A percentile compares a stretch with the other conserved stretches of the same genome.
phyloP scores from a whole-genome alignment of 1,140 invertebrate genomes.

The Zelostemma sp. region DNA sequence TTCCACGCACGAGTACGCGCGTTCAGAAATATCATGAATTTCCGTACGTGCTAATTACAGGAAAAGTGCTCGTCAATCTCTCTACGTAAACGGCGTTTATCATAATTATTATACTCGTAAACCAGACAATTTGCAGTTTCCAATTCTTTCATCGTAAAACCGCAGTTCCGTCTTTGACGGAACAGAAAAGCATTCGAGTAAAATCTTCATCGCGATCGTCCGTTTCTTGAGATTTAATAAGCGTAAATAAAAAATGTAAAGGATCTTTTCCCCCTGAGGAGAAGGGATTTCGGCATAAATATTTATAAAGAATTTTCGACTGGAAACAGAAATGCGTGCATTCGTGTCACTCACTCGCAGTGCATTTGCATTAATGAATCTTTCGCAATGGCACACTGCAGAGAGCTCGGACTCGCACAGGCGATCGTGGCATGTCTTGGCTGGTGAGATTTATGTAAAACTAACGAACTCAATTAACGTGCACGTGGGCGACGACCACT shows the following conservation, averaged over 20 bases:
- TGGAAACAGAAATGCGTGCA: constrained; percentile 1
- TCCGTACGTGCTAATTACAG: too few relatives aligned
- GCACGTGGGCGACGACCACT: constrained; percentile 35
- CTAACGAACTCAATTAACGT: constrained; percentile 42
- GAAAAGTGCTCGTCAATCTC: constrained; percentile 5
- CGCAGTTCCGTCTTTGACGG: too few relatives aligned
- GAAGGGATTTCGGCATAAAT: constrained; percentile 21
- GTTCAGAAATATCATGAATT: too few relatives aligned
- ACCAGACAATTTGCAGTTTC: too few relatives aligned
- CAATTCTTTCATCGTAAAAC: too few relatives aligned
- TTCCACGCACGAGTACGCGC: constrained; percentile 19
- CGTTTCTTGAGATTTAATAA: too few relatives aligned
- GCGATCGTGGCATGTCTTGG: constrained; percentile 14
- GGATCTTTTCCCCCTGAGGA: not conserved
- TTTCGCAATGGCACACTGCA: constrained; percentile 33
- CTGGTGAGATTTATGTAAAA: constrained; percentile 38
- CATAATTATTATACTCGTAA: too few relatives aligned
- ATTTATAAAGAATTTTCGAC: constrained; percentile 30
- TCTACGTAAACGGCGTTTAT: too few relatives aligned
- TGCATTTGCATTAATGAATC: constrained; percentile 38
- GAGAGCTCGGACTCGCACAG: too few relatives aligned
- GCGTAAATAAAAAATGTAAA: not conserved
- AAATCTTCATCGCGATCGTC: too few relatives aligned
- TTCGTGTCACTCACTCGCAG: constrained; percentile 31
- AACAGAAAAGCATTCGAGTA: too few relatives aligned